Percentiles rank a stretch among this genome's conserved stretches.
Conservation (phyloP, 2,113 vertebrate species). For the Myotis yumanensis region DNA sequence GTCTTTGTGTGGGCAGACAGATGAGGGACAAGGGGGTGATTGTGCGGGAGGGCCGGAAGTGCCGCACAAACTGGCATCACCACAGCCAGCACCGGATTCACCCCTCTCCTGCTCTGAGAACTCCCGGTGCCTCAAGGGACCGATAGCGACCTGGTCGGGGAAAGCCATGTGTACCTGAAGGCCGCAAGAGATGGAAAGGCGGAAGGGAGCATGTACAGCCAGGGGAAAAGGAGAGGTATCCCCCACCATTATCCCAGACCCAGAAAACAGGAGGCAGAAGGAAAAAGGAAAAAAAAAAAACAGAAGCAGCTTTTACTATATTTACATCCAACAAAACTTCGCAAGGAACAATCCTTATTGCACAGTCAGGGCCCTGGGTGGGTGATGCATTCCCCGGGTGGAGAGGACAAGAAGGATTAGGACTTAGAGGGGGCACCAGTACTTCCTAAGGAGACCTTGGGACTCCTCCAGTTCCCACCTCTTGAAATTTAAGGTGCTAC, state of each 20-base stretch:
- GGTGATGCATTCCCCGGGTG: neutral
- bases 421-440: neutral
- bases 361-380: conserved; percentile 62
- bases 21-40: conserved; percentile 77
- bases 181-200: neutral
- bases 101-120: conserved; percentile 29
- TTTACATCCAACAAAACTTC: conserved; percentile 75
- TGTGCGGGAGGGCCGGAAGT: conserved; percentile 74
- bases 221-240: neutral
- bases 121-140: conserved; percentile 11
- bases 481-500: conserved; percentile 40
- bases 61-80: conserved; percentile 70
- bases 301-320: conserved; percentile 78
- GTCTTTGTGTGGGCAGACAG: conserved; percentile 73
- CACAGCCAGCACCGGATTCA: conserved; percentile 42
- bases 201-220: neutral
- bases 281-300: conserved; percentile 77
- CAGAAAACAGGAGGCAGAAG: conserved; percentile 58
- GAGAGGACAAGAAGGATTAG: neutral
- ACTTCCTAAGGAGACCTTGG: neutral
- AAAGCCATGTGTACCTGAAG: neutral
- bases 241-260: neutral
- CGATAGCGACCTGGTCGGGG: neutral
- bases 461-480: neutral
- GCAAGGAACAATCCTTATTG: conserved; percentile 71